These are phyloP conservation scores for Rhinoderma darwinii DNA, from an alignment of 2,113 vertebrate genomes.

Conservation along the genomic window DNA sequence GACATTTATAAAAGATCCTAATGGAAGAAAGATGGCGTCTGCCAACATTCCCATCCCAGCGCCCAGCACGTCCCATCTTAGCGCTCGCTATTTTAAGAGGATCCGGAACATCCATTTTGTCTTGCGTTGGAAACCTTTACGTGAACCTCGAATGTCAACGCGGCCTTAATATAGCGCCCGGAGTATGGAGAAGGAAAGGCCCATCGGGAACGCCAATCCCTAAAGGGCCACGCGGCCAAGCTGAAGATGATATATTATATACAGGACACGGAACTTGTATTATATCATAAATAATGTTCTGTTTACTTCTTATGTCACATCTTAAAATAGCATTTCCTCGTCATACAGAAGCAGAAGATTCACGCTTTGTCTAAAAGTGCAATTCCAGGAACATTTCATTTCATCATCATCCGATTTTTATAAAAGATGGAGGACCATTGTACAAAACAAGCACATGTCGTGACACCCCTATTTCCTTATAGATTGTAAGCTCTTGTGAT, in stretches of 20 bases:
- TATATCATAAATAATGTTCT: slow-evolving; percentile 13
- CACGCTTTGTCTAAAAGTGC: background rate
- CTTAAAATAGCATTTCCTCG: background rate
- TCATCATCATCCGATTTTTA: no score
- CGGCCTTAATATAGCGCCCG: background rate
- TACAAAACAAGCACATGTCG: no score
- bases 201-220: background rate
- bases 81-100: slow-evolving; percentile 7
- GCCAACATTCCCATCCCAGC: background rate
- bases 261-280: slow-evolving; percentile 6
- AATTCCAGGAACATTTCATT: background rate
- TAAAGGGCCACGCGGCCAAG: background rate
- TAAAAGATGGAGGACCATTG: no score
- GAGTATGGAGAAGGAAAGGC: background rate
- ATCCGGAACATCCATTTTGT: background rate
- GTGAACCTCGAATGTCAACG: background rate
- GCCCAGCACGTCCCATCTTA: background rate
- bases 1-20: slow-evolving; percentile 60
- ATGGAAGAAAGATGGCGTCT: background rate
- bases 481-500: no score
- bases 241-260: slow-evolving; percentile 23
- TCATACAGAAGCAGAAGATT: background rate
- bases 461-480: no score
- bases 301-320: slow-evolving; percentile 11
- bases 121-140: background rate